phyloP scores from a whole-genome alignment of 2,113 vertebrate genomes.

The Oenanthe melanoleuca region DNA sequence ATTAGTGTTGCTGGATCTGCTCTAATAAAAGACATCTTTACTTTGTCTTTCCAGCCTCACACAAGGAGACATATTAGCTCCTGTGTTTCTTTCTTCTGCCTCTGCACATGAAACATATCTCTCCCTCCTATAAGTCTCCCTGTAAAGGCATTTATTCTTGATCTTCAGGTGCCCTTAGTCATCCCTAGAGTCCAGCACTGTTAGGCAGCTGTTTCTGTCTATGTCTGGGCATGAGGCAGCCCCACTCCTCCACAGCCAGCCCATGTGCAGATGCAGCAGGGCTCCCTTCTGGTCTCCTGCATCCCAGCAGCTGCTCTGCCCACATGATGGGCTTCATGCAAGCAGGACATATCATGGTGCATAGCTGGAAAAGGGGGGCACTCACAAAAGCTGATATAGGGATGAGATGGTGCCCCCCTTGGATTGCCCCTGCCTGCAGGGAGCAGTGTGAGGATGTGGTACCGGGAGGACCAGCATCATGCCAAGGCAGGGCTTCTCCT shows the following conservation, averaged over 20 bases:
- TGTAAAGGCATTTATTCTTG: background rate
- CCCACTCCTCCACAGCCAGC: background rate
- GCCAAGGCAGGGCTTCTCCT: background rate
- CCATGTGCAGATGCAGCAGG: background rate
- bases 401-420: background rate
- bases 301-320: background rate
- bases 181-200: background rate
- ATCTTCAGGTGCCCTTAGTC: background rate
- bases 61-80: background rate
- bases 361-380: background rate
- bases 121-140: background rate
- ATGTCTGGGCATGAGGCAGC: background rate
- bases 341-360: background rate
- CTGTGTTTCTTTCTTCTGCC: background rate
- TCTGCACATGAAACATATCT: background rate
- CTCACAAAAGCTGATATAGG: rapidly evolving
- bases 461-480: background rate
- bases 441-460: background rate
- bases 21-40: background rate
- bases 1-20: background rate
- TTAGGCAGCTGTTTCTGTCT: background rate
- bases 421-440: background rate
- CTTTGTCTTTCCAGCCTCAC: background rate
- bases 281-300: background rate
- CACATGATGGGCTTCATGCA: background rate